Evolutionary conservation across 35 echinoderm and acorn worm species (phyloP), one percentile per base, ranked within the genome.

Genomic region (Nesometra sesokonis): DNA sequence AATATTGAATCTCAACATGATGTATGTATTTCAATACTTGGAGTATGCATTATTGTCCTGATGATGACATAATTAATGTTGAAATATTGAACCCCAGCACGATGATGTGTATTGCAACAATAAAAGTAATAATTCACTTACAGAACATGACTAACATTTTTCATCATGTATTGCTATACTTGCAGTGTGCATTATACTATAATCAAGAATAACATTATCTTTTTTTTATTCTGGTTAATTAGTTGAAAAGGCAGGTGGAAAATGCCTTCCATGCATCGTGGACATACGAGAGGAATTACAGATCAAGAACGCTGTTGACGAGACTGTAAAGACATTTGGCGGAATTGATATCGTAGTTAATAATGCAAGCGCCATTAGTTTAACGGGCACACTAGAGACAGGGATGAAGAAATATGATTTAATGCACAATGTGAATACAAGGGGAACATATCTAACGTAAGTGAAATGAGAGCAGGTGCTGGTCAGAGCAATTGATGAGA

Each of bases 341-440:
- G 95, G 95, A 31, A 98, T 98, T 33, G 95, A 98, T 47, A 92
- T 98, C 30, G 84, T 98, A 17, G 86, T 98, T 5, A 98, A 98
- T 78, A 98, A 98, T 79, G 95, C 95, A 39, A 98, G 95, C 85
- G 95, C 95, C 3, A 98, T 98, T 47, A 91, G 86, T 78, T 52
- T 98, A 11, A 91, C 95, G 79, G 88, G 88, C 86, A 77, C 81
- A 7, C 81, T 9, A 85, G 85, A 78, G 87, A 93, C 91, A 81
- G 33, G 84, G 0, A 99, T 99, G 96, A 99, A 99, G 79, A 94
- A 83, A 80, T 99, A 92, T 90, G 96, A 99, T 47, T 89, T 99
- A 37, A 99, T 99, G 96, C 85, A 99, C 36, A 84, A 77, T 47
- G 90, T 99, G 79, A 99, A 99, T 46, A 85, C 93, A 90, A 99